Evolutionary conservation across 1,140 invertebrate genomes (phyloP).

Genomic region (Epicauta chinensis): DNA sequence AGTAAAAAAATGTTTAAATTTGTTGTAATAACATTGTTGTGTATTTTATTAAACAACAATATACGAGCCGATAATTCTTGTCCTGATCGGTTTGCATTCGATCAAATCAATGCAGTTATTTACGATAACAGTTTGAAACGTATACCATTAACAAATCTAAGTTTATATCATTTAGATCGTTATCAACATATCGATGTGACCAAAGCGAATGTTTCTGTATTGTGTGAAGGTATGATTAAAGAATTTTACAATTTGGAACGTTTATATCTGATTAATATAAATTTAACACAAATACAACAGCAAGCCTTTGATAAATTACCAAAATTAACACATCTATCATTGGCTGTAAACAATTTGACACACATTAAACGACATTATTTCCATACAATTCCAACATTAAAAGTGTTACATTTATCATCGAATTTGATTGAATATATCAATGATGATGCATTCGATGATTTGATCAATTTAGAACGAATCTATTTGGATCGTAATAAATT

Average conservation of each 20-base stretch:
- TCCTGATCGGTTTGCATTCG: slow-evolving; percentile 1
- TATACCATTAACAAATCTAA: slow-evolving; percentile 1
- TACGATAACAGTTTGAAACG: not conserved
- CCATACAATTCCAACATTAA: slow-evolving; percentile 14
- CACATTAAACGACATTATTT: slow-evolving; percentile 20
- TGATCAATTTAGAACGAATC: slow-evolving; percentile 18
- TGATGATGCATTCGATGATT: slow-evolving; percentile 16
- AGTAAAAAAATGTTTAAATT: slow-evolving; percentile 6
- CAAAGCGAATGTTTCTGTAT: slow-evolving; percentile 19
- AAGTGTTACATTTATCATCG: slow-evolving; percentile 21
- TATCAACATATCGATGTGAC: slow-evolving; percentile 22
- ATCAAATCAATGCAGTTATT: slow-evolving; percentile 14
- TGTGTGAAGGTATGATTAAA: slow-evolving; percentile 29
- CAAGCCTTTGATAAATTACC: slow-evolving; percentile 24
- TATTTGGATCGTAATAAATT: slow-evolving; percentile 27
- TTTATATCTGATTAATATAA: slow-evolving; percentile 21
- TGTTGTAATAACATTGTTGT: not conserved
- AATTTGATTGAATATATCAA: slow-evolving; percentile 25
- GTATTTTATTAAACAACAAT: not conserved
- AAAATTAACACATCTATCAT: slow-evolving; percentile 19
- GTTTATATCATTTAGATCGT: slow-evolving; percentile 20
- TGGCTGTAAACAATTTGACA: slow-evolving; percentile 24
- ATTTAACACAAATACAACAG: slow-evolving; percentile 22
- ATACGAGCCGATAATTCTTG: not conserved
- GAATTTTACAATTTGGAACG: slow-evolving; percentile 20